Conservation (phyloP, 2,113 vertebrate species). For the Dipodomys spectabilis region DNA sequence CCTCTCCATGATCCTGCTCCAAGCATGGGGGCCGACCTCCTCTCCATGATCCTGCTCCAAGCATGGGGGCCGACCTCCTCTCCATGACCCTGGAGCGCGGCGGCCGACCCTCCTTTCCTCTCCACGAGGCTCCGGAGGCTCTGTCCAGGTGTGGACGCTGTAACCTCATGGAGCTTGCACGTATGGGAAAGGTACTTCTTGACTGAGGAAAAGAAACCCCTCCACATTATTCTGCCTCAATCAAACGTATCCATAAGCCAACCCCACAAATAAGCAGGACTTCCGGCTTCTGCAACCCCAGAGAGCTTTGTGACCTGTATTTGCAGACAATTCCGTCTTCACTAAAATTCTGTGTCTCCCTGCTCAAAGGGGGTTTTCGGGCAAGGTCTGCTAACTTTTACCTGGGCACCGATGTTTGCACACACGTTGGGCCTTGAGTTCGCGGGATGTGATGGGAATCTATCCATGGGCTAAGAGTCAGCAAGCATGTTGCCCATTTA, state of each 20-base stretch:
- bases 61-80: no score
- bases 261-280: neutral
- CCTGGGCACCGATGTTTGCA: no score
- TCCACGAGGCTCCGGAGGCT: no score
- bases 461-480: neutral
- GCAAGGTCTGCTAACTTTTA: no score
- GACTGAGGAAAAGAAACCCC: neutral
- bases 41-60: neutral
- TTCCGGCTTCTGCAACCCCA: neutral
- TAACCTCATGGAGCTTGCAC: neutral
- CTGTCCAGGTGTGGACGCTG: neutral
- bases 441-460: neutral
- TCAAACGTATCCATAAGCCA: neutral
- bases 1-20: no score
- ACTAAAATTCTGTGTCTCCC: no score
- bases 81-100: no score
- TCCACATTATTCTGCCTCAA: neutral
- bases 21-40: no score
- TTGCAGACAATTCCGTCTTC: neutral
- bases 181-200: neutral
- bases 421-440: neutral
- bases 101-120: no score
- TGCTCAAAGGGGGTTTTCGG: no score
- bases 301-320: neutral
- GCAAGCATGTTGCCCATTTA: slow-evolving; percentile 18